Evolutionary conservation across 2,888 invertebrate species (phyloP).

Genomic region (Aphidius colemani): DNA sequence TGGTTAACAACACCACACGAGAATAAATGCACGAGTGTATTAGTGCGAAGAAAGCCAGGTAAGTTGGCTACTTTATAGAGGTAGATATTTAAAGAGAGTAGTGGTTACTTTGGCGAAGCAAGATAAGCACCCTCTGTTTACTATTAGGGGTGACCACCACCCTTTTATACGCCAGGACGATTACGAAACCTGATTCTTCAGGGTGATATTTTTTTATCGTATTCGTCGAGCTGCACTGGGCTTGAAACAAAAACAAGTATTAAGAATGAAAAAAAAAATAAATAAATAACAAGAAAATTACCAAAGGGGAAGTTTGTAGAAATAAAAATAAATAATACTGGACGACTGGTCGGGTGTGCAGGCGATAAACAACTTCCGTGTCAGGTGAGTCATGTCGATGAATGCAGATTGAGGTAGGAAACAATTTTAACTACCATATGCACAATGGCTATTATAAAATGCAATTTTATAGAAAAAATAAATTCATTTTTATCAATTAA

Average conservation of each 20-base stretch:
- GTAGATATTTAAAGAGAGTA: neutral
- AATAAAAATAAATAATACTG: neutral
- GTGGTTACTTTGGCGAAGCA: conserved; percentile 22
- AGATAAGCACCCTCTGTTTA: conserved; percentile 27
- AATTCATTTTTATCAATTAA: too few species aligned
- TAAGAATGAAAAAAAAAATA: neutral
- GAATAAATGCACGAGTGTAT: neutral
- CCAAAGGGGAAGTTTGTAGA: neutral
- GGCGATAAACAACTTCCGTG: conserved; percentile 25
- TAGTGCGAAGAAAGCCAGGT: too few species aligned
- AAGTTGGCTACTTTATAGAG: too few species aligned
- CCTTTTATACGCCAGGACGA: conserved; percentile 23
- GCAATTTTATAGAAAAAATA: neutral
- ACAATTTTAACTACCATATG: conserved; percentile 2
- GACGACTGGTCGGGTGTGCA: neutral
- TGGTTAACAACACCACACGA: conserved; percentile 4
- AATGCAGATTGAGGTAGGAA: neutral
- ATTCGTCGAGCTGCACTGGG: conserved; percentile 24
- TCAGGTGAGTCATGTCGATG: conserved; percentile 18
- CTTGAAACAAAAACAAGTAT: conserved; percentile 13
- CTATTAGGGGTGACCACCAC: conserved; percentile 18
- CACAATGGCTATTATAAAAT: neutral
- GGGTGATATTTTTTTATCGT: conserved; percentile 31
- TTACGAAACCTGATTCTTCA: conserved; percentile 24
- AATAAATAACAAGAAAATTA: neutral